Evolutionary conservation across 2,797 vertebrate genomes (phyloP).

Genomic region (Poeciliopsis gracilis): DNA sequence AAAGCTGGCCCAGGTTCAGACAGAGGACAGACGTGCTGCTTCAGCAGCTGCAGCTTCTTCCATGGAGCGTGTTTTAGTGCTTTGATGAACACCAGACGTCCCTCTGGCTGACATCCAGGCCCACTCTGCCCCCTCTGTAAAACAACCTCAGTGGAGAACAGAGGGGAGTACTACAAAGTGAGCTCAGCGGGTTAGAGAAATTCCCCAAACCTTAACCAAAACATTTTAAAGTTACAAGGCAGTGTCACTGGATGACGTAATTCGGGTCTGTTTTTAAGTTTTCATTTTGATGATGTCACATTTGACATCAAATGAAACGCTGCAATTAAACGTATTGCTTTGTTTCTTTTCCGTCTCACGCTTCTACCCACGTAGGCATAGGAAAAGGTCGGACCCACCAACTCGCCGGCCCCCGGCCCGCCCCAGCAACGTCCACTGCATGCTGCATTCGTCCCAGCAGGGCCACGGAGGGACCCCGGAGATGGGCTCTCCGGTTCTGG

Average conservation of each 20-base stretch:
- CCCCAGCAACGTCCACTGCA: conserved; percentile 89
- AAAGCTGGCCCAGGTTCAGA: conserved; percentile 47
- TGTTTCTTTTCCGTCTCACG: neutral
- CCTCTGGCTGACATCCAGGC: conserved; percentile 37
- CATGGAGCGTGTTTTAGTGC: conserved; percentile 29
- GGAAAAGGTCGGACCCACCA: conserved; percentile 90
- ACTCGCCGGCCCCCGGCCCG: conserved; percentile 89
- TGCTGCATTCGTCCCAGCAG: conserved; percentile 87
- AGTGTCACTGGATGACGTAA: neutral
- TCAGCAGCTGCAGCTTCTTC: conserved; percentile 35
- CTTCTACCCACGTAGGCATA: conserved; percentile 82
- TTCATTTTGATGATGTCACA: neutral
- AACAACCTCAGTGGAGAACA: conserved; percentile 23
- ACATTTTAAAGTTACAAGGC: neutral
- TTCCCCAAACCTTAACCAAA: neutral
- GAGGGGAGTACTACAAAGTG: conserved; percentile 3
- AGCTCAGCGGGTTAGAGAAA: neutral
- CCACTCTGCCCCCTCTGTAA: conserved; percentile 28
- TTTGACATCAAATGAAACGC: neutral
- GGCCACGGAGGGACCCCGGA: conserved; percentile 83
- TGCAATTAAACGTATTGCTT: neutral
- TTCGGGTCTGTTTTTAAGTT: neutral
- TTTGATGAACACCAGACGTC: conserved; percentile 39
- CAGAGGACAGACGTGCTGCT: conserved; percentile 36
- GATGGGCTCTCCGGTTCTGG: conserved; percentile 85